Evolutionary conservation across 2,113 vertebrate species (phyloP).

Genomic region (Rhegmatorhina hoffmannsi): DNA sequence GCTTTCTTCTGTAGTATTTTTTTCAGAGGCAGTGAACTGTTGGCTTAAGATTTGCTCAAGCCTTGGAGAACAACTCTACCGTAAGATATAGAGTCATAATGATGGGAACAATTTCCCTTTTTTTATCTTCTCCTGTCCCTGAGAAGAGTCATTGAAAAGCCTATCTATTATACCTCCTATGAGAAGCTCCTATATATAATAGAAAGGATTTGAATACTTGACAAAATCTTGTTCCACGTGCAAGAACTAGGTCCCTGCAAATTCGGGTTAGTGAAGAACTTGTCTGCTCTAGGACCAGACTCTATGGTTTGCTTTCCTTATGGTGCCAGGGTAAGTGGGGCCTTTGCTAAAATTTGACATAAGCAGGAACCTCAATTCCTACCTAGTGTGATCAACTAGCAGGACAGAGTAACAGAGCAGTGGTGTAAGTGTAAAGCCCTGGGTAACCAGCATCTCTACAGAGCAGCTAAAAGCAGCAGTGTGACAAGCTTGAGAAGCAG

Average conservation of each 20-base stretch:
- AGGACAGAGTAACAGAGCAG: background rate
- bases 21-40: background rate
- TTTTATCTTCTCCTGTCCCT: background rate
- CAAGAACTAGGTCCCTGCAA: background rate
- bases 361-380: background rate
- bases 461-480: background rate
- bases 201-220: background rate
- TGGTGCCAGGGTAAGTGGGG: rapidly evolving
- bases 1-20: background rate
- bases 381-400: background rate
- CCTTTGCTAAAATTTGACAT: background rate
- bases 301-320: background rate
- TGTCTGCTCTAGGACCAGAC: background rate
- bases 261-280: background rate
- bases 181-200: background rate
- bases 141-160: background rate
- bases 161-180: background rate
- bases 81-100: background rate
- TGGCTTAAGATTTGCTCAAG: background rate
- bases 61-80: rapidly evolving
- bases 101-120: background rate
- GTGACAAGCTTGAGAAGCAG: background rate
- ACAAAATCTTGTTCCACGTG: background rate
- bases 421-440: background rate
- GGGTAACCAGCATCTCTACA: background rate